Conservation (phyloP, 2,113 vertebrate species). For the Macaca mulatta region DNA sequence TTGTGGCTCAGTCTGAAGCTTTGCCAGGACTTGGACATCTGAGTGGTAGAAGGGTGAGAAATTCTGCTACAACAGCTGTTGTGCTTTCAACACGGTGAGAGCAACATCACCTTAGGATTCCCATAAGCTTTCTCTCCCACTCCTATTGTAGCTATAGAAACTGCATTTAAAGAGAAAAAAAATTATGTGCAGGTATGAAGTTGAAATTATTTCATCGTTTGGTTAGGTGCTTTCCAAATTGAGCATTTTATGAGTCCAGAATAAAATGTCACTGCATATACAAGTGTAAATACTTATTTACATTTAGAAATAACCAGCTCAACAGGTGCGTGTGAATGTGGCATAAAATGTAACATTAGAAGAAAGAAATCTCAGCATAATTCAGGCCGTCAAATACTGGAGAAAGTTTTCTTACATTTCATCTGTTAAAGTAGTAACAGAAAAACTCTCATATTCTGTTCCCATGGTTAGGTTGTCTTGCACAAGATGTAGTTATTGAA, state of each 20-base stretch:
- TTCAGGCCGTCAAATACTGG: not conserved
- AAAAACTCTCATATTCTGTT: conserved; percentile 44
- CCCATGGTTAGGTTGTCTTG: not conserved
- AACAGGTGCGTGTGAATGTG: not conserved
- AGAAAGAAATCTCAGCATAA: not conserved
- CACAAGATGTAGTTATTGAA: conserved; percentile 46
- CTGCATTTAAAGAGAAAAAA: not conserved
- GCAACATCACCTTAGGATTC: not conserved
- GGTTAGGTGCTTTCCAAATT: not conserved
- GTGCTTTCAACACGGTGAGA: conserved; percentile 13
- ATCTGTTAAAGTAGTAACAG: conserved; percentile 41
- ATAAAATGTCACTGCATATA: not conserved
- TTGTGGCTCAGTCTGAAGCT: not conserved
- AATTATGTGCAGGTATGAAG: not conserved
- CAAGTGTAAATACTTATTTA: not conserved
- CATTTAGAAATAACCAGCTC: conserved; percentile 24
- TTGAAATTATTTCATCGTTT: not conserved
- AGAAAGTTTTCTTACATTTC: conserved; percentile 28
- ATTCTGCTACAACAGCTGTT: not conserved
- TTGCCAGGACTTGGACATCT: not conserved
- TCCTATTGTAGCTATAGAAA: not conserved
- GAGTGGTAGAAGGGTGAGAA: not conserved
- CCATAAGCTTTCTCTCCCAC: not conserved
- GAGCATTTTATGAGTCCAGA: not conserved
- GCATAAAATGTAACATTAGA: not conserved